A percentile compares a stretch with the other conserved stretches of the same genome.
phyloP scores from a whole-genome alignment of 2,113 vertebrate genomes.

The Alethe diademata region DNA sequence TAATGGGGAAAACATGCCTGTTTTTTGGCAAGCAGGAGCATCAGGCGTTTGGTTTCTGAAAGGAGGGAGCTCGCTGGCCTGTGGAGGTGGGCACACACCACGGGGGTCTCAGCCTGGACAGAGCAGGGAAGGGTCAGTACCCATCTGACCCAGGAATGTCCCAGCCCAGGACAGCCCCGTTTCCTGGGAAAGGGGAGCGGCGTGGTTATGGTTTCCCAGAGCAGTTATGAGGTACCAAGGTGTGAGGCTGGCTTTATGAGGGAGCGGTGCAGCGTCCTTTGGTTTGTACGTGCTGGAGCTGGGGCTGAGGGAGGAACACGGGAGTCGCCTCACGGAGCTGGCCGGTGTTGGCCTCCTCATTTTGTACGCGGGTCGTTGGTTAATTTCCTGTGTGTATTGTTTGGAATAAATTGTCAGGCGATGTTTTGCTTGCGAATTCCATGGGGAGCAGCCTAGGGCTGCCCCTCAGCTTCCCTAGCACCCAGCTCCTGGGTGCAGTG shows the following conservation, averaged over 20 bases:
- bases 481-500: background rate
- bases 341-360: background rate
- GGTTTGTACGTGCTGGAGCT: background rate
- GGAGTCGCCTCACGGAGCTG: background rate
- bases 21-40: accelerated
- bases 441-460: too few species aligned
- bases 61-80: accelerated
- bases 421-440: accelerated
- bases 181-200: background rate
- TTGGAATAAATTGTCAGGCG: background rate
- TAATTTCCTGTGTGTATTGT: accelerated
- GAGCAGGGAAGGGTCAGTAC: background rate
- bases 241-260: background rate
- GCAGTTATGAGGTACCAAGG: accelerated
- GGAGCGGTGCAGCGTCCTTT: accelerated
- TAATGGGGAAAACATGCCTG: accelerated
- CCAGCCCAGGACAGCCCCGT: too few species aligned
- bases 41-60: background rate
- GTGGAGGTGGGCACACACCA: accelerated
- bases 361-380: background rate
- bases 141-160: background rate
- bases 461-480: background rate
- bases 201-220: background rate
- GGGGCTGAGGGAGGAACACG: accelerated
- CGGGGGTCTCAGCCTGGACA: too few species aligned